Conservation (phyloP, 2,888 invertebrate species). For the Agrochola lychnidis region DNA sequence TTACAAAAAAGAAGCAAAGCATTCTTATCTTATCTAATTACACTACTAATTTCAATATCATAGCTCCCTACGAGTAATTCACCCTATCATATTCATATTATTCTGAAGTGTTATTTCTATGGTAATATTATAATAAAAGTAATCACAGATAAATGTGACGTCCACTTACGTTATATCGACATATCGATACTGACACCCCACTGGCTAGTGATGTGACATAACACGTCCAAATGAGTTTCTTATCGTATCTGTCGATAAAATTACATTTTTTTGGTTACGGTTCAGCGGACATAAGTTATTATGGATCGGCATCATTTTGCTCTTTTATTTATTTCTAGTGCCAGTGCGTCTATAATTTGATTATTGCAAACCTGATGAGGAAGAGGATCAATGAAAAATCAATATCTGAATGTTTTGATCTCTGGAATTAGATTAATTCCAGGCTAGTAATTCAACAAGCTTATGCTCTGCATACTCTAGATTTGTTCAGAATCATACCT, state of each 20-base stretch:
- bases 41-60: slow-evolving; percentile 3
- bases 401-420: background rate
- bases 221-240: slow-evolving; percentile 41
- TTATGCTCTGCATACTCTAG: background rate
- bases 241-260: slow-evolving; percentile 34
- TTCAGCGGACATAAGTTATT: slow-evolving; percentile 1
- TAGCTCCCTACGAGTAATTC: background rate
- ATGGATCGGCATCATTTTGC: background rate
- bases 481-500: background rate
- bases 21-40: slow-evolving; percentile 12
- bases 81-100: slow-evolving; percentile 18
- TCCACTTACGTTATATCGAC: slow-evolving; percentile 38
- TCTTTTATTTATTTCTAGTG: background rate
- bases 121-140: slow-evolving; percentile 5
- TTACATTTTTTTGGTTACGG: slow-evolving; percentile 18
- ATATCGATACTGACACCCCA: slow-evolving; percentile 21
- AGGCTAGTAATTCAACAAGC: background rate
- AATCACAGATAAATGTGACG: slow-evolving; percentile 23
- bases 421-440: background rate
- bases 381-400: background rate
- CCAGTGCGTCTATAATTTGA: background rate
- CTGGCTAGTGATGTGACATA: slow-evolving; percentile 39
- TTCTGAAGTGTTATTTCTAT: slow-evolving; percentile 17
- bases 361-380: background rate
- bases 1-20: background rate